Percentiles rank a stretch among this genome's conserved stretches.
Conservation (phyloP, 2,888 invertebrate genomes). For the Leptothorax acervorum region DNA sequence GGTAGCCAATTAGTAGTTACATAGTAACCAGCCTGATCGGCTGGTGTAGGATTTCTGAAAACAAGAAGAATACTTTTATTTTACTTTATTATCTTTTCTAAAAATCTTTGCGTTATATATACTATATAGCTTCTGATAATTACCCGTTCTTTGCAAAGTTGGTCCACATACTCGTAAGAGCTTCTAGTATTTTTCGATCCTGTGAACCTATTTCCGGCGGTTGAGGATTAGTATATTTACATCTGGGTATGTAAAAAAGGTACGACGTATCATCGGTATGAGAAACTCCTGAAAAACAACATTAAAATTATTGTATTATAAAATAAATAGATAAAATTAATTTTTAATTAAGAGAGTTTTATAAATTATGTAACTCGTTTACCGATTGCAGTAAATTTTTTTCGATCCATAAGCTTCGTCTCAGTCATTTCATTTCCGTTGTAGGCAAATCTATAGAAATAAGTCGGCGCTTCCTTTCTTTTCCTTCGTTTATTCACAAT, state of each 20-base stretch:
- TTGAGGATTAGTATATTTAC: conserved; percentile 50
- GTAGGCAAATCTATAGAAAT: conserved; percentile 88
- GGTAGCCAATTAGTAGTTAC: conserved; percentile 73
- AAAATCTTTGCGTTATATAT: conserved; percentile 1
- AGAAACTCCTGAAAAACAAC: conserved; percentile 85
- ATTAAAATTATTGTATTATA: neutral
- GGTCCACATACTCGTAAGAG: conserved; percentile 79
- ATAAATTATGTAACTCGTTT: neutral
- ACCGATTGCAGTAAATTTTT: conserved; percentile 11
- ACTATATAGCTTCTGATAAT: neutral
- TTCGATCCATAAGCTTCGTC: neutral
- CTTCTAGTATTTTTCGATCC: conserved; percentile 73
- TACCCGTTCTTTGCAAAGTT: conserved; percentile 81
- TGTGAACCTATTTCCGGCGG: conserved; percentile 68
- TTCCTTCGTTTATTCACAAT: conserved; percentile 84
- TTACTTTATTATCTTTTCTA: neutral
- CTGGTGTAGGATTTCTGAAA: conserved; percentile 77
- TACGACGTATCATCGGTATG: conserved; percentile 89
- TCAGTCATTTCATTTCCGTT: conserved; percentile 55
- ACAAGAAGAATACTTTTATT: conserved; percentile 11
- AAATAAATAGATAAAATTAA: no score
- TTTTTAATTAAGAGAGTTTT: neutral
- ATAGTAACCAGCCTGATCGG: conserved; percentile 66
- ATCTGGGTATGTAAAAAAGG: conserved; percentile 85
- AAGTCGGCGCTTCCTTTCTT: conserved; percentile 85